Percentiles rank a stretch among this genome's conserved stretches.
Evolutionary conservation across 2,113 vertebrate species (phyloP).

Genomic region (Heloderma charlesbogerti): DNA sequence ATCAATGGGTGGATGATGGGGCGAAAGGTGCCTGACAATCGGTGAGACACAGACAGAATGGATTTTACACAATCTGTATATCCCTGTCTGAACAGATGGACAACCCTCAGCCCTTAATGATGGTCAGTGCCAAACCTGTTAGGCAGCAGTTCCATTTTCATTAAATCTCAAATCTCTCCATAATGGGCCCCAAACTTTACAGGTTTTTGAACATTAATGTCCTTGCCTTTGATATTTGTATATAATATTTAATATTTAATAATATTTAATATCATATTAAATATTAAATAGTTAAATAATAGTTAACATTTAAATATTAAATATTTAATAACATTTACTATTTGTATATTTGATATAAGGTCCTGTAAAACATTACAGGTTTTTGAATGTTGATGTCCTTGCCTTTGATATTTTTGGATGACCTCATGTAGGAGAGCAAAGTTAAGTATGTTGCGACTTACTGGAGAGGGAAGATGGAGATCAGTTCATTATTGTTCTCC

Average conservation of each 20-base stretch:
- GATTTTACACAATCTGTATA: too few species aligned
- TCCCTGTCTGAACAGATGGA: too few species aligned
- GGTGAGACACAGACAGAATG: too few species aligned
- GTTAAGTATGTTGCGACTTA: conserved; percentile 8
- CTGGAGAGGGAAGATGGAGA: not conserved
- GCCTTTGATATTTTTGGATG: conserved; percentile 25
- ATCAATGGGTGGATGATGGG: too few species aligned
- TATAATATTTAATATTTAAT: too few species aligned
- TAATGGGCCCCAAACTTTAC: conserved; percentile 11
- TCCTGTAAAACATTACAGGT: too few species aligned
- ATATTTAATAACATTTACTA: too few species aligned
- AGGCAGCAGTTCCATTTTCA: not conserved
- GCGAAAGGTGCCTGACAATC: too few species aligned
- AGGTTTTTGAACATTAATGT: not conserved
- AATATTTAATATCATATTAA: too few species aligned
- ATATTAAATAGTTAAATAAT: too few species aligned
- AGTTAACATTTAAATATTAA: too few species aligned
- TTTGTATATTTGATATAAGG: too few species aligned
- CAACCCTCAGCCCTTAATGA: not conserved
- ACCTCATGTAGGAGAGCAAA: conserved; percentile 16
- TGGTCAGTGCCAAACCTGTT: not conserved
- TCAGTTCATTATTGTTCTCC: conserved; percentile 13
- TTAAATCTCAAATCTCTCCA: not conserved
- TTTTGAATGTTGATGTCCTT: not conserved
- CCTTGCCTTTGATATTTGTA: conserved; percentile 16